A percentile compares a stretch with the other conserved stretches of the same genome.
Conservation (phyloP, 1,140 invertebrate species). For the roundworm (Caenorhabditis elegans) region WBcel235 BX284606.5:10267501-10268000, state of each 20-base stretch:
- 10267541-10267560: no score
- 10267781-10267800: background rate
- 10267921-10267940: background rate
- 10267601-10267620: no score
- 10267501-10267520: background rate
- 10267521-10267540: background rate
- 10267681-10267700: no score
- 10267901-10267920: background rate
- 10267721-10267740: no score
- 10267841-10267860: slow-evolving; percentile 16
- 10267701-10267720: no score
- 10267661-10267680: no score
- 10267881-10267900: slow-evolving; percentile 9
- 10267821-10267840: background rate
- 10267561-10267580: background rate
- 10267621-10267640: no score
- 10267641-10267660: no score
- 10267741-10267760: no score
- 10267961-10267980: background rate
- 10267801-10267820: background rate
- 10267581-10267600: background rate
- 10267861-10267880: slow-evolving; percentile 17
- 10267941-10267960: background rate
- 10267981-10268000: background rate
- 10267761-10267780: no score